phyloP scores from a whole-genome alignment of 1,140 invertebrate genomes.

The Ceratosolen fusciceps region DNA sequence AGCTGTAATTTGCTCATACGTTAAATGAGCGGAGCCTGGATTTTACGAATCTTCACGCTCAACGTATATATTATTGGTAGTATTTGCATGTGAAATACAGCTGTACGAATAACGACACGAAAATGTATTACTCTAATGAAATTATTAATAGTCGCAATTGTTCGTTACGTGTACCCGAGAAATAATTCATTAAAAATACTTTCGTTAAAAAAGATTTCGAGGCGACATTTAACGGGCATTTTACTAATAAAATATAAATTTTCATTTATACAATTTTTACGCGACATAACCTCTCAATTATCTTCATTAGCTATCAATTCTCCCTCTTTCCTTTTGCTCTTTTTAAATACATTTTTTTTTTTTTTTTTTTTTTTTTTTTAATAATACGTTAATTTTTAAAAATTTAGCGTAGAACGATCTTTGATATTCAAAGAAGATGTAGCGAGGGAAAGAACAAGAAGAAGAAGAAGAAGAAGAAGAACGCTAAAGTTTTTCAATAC shows the following conservation, averaged over 20 bases:
- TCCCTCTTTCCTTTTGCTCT: too few species aligned
- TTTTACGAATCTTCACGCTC: too few species aligned
- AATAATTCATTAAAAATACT: too few species aligned
- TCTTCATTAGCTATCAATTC: neutral
- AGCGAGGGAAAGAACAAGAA: too few species aligned
- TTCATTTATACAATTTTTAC: too few species aligned
- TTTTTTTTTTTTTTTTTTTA: neutral
- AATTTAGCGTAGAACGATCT: neutral
- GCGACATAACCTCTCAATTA: neutral
- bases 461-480: too few species aligned
- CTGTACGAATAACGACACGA: neutral
- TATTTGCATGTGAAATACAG: neutral
- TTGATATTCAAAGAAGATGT: too few species aligned
- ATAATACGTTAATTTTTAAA: neutral
- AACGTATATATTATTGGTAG: neutral
- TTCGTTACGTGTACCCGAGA: too few species aligned
- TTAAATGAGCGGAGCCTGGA: too few species aligned
- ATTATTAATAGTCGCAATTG: too few species aligned
- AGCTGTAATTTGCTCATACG: too few species aligned
- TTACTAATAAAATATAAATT: neutral
- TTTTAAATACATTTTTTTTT: neutral
- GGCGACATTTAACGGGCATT: neutral
- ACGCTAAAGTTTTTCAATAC: neutral
- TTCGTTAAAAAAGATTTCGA: too few species aligned
- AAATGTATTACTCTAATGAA: neutral